Evolutionary conservation across 1,140 invertebrate genomes (phyloP).

Genomic region (Atopsyche davidsoni): DNA sequence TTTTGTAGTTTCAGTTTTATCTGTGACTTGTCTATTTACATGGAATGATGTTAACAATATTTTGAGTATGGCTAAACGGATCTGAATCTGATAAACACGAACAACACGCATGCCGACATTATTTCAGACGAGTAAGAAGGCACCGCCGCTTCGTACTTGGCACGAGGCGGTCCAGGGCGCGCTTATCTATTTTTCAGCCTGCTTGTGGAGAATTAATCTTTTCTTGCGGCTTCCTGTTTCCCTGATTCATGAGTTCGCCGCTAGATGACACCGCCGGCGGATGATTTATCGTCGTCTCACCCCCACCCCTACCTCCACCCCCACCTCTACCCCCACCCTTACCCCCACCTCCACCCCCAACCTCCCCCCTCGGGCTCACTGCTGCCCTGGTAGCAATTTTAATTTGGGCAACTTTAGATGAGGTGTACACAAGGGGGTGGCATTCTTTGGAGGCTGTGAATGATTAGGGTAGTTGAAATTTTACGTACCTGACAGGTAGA

Average conservation of each 20-base stretch:
- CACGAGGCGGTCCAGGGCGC: no score
- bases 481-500: no score
- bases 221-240: slow-evolving; percentile 23
- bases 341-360: not conserved
- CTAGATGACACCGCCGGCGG: slow-evolving; percentile 23
- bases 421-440: slow-evolving; percentile 1
- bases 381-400: slow-evolving; percentile 16
- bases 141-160: no score
- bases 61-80: no score
- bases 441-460: slow-evolving; percentile 21
- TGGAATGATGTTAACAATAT: no score
- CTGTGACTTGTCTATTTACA: no score
- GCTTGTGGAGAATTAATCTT: slow-evolving; percentile 24
- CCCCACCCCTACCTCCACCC: slow-evolving; percentile 10
- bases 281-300: slow-evolving; percentile 25
- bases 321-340: slow-evolving; percentile 6
- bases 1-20: no score
- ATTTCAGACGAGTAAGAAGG: no score
- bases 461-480: slow-evolving; percentile 23
- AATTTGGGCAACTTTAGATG: slow-evolving; percentile 12
- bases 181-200: slow-evolving; percentile 24
- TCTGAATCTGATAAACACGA: no score
- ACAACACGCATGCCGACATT: no score
- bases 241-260: slow-evolving; percentile 29
- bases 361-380: not conserved